phyloP scores from a whole-genome alignment of 2,888 invertebrate genomes.

The Microdon myrmicae region DNA sequence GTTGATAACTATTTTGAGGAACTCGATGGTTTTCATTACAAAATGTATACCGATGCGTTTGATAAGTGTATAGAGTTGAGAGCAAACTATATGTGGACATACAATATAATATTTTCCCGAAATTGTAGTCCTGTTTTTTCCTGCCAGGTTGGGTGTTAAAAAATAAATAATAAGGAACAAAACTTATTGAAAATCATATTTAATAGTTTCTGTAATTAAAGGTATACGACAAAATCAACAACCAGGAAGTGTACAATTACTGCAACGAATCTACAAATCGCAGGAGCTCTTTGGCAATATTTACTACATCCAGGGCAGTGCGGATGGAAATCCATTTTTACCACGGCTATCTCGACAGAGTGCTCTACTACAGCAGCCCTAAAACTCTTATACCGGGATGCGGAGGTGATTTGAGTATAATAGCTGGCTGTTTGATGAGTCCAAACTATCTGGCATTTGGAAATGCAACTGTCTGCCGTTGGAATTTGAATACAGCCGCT shows the following conservation, averaged over 20 bases:
- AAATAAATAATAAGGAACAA: too few relatives aligned
- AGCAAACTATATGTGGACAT: too few relatives aligned
- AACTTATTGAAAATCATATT: too few relatives aligned
- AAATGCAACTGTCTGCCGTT: constrained; percentile 70
- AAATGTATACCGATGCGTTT: too few relatives aligned
- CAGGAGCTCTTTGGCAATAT: constrained; percentile 21
- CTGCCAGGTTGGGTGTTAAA: too few relatives aligned
- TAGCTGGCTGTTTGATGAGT: constrained; percentile 69
- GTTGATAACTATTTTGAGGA: too few relatives aligned
- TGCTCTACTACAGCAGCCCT: constrained; percentile 55
- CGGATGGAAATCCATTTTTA: not conserved
- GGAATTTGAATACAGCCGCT: constrained; percentile 71
- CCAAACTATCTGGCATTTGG: constrained; percentile 74
- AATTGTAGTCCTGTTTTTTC: too few relatives aligned
- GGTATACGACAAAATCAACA: constrained; percentile 57
- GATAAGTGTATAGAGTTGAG: too few relatives aligned
- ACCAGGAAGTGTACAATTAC: constrained; percentile 49
- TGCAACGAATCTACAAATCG: constrained; percentile 15
- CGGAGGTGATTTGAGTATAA: constrained; percentile 56
- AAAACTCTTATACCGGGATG: constrained; percentile 56
- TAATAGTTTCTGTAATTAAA: constrained; percentile 34
- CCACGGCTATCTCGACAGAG: too few relatives aligned
- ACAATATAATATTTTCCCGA: too few relatives aligned
- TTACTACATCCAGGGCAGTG: not conserved
- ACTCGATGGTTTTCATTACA: too few relatives aligned